phyloP scores from a whole-genome alignment of 2,797 vertebrate species.

The Dallia pectoralis region DNA sequence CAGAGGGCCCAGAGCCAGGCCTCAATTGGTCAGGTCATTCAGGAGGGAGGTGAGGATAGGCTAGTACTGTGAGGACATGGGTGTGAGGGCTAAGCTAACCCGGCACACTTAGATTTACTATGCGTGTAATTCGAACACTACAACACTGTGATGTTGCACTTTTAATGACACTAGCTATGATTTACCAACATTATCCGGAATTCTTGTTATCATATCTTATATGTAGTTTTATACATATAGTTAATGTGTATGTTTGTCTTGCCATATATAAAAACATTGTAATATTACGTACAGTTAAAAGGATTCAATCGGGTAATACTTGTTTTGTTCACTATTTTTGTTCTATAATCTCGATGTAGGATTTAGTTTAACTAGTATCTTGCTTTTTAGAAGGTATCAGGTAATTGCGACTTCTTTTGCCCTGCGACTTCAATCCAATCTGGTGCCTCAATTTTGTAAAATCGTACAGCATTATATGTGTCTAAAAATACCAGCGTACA shows the following conservation, averaged over 20 bases:
- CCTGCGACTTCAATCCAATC: slow-evolving; percentile 68
- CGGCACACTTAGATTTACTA: neutral
- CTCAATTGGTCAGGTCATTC: slow-evolving; percentile 88
- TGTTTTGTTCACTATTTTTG: neutral
- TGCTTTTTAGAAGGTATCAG: slow-evolving; percentile 27
- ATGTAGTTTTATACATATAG: neutral
- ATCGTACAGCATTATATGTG: slow-evolving; percentile 84
- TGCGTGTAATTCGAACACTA: no score
- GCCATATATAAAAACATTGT: no score
- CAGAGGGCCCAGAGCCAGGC: slow-evolving; percentile 84
- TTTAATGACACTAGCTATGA: no score
- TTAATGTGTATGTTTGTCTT: slow-evolving; percentile 1
- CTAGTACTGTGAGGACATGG: slow-evolving; percentile 80
- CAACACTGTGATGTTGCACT: no score
- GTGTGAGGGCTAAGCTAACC: neutral
- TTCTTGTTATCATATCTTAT: neutral
- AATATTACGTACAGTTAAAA: neutral
- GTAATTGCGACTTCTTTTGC: slow-evolving; percentile 47
- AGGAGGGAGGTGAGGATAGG: slow-evolving; percentile 90
- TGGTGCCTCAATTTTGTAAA: slow-evolving; percentile 77
- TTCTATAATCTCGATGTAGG: neutral
- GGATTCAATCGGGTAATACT: neutral
- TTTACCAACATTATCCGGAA: slow-evolving; percentile 7
- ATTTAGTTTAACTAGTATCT: neutral
- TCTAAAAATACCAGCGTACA: slow-evolving; percentile 86